Evolutionary conservation across 2,113 vertebrate genomes (phyloP).

Genomic region (Columba janthina): DNA sequence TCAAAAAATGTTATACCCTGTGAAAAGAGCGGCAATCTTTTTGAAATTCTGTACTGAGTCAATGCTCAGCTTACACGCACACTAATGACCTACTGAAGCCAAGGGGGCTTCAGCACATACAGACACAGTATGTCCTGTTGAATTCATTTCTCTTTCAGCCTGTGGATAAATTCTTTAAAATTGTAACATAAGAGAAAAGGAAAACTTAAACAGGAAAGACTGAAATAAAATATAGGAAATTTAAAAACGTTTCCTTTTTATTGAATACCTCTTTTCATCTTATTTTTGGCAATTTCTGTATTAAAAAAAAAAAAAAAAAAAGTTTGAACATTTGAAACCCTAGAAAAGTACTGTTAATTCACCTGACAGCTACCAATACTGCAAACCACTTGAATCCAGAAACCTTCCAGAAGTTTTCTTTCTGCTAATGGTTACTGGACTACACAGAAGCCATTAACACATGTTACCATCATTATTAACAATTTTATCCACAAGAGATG

Average conservation of each 20-base stretch:
- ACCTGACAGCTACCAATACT: background rate
- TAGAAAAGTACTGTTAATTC: background rate
- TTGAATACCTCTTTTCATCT: background rate
- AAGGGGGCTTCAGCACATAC: background rate
- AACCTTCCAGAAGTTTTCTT: background rate
- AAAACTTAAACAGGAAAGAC: background rate
- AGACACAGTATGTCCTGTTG: background rate
- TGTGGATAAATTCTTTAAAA: background rate
- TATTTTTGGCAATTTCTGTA: background rate
- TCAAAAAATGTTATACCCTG: background rate
- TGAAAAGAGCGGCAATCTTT: background rate
- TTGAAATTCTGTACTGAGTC: background rate
- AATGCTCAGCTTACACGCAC: background rate
- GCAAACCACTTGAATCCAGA: background rate
- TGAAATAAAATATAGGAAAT: background rate
- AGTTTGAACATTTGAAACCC: background rate
- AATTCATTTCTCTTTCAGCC: background rate
- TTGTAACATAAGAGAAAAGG: background rate
- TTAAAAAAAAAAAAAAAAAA: background rate
- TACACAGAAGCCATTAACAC: background rate
- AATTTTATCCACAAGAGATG: background rate
- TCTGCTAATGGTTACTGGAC: background rate
- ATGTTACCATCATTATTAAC: background rate
- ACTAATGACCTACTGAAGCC: background rate
- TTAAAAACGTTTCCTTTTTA: background rate